Percentiles rank a stretch among this genome's conserved stretches.
These are phyloP conservation scores for Piscicola geometra DNA, from an alignment of 2,888 invertebrate genomes.

Conservation along the genomic window DNA sequence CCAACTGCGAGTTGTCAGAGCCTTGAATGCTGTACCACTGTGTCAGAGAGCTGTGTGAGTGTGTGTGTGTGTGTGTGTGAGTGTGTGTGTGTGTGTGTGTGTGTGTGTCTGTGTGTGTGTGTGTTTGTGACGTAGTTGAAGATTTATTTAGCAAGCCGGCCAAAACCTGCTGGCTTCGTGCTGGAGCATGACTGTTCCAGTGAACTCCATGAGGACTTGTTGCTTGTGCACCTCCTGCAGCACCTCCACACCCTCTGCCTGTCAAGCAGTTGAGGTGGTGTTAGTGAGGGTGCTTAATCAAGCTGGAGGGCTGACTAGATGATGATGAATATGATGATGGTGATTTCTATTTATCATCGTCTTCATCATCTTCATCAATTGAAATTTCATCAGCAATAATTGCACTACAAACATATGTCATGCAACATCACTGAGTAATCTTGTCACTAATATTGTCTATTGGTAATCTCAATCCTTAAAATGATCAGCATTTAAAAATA, in stretches of 20 bases:
- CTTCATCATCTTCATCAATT: no score
- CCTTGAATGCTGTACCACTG: conserved; percentile 23
- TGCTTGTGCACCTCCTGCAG: neutral
- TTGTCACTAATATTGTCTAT: no score
- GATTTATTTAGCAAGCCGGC: no score
- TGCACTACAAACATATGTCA: no score
- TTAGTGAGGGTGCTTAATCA: no score
- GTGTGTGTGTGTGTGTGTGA: neutral
- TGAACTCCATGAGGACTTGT: conserved; percentile 9
- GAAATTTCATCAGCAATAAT: no score
- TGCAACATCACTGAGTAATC: no score
- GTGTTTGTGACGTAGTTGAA: neutral
- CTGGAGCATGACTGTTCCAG: neutral
- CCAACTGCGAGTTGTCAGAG: neutral
- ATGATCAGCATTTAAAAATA: no score
- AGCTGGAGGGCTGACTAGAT: no score
- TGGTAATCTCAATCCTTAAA: no score
- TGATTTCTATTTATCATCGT: no score
- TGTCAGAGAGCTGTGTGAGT: neutral
- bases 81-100: neutral
- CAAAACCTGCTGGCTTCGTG: neutral
- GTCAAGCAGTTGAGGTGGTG: neutral
- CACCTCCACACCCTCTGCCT: conserved; percentile 14
- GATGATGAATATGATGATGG: no score
- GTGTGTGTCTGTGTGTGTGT: neutral